phyloP scores from a whole-genome alignment of 1,140 invertebrate genomes.

The Aphelenchoides avenae region DNA sequence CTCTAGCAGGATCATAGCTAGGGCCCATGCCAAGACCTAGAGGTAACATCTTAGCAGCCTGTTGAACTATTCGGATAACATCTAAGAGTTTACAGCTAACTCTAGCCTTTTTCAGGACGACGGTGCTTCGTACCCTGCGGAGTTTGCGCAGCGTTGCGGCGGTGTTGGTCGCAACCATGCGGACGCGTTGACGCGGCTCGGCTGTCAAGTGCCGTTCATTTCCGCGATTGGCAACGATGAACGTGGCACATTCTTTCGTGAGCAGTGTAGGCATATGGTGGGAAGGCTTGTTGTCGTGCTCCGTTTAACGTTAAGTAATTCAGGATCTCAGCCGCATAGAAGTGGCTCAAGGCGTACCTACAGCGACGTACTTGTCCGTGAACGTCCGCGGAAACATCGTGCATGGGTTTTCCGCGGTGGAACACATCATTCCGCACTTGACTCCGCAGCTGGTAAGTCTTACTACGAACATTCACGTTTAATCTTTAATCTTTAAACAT shows the following conservation, averaged over 20 bases:
- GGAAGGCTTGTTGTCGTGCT: constrained; percentile 7
- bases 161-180: constrained; percentile 87
- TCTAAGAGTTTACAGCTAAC: no score
- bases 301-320: constrained; percentile 14
- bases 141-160: constrained; percentile 67
- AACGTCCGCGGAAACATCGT: constrained; percentile 41
- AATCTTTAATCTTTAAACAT: not conserved
- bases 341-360: constrained; percentile 16
- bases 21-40: no score
- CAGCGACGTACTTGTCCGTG: constrained; percentile 41
- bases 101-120: no score
- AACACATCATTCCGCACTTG: constrained; percentile 24
- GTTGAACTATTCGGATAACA: no score
- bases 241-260: constrained; percentile 7
- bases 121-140: constrained; percentile 72
- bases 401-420: constrained; percentile 34
- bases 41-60: no score
- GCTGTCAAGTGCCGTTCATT: constrained; percentile 68
- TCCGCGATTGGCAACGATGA: constrained; percentile 75
- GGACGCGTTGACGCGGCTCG: constrained; percentile 73
- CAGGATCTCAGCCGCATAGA: constrained; percentile 5
- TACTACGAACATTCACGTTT: no score
- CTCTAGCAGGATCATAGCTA: no score
- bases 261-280: constrained; percentile 13
- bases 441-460: constrained; percentile 33